Evolutionary conservation across 2,797 vertebrate species (phyloP).

Genomic region (Danio choprae): DNA sequence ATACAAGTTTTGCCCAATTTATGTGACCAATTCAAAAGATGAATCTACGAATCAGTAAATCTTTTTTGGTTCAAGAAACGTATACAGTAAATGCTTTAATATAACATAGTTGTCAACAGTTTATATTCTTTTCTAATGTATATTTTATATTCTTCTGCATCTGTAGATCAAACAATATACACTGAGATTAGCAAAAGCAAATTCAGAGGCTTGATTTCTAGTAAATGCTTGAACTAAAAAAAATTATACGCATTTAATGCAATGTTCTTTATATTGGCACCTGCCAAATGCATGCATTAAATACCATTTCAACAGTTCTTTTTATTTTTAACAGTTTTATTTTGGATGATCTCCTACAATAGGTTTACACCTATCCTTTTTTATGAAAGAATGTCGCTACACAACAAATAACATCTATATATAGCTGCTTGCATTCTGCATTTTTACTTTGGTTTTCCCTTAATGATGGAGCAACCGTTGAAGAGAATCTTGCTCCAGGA

Average conservation of each 20-base stretch:
- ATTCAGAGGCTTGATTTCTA: neutral
- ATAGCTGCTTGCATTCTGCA: too few species aligned
- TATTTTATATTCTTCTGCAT: neutral
- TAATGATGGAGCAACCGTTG: neutral
- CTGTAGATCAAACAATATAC: neutral
- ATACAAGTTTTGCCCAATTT: neutral
- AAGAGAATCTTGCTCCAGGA: constrained; percentile 27
- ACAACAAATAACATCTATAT: too few species aligned
- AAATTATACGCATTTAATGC: neutral
- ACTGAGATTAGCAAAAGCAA: neutral
- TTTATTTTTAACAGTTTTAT: too few species aligned
- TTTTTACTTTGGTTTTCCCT: neutral
- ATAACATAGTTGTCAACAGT: neutral
- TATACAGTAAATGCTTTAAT: neutral
- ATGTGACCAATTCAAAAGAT: neutral
- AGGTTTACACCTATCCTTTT: too few species aligned
- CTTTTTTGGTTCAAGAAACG: neutral
- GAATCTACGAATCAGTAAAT: too few species aligned
- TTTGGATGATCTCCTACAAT: too few species aligned
- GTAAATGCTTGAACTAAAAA: neutral
- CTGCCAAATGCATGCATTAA: too few species aligned
- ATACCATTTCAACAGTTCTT: too few species aligned
- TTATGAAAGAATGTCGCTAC: too few species aligned
- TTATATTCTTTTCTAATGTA: neutral
- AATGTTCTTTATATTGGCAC: neutral